phyloP scores from a whole-genome alignment of 2,797 vertebrate genomes.

The Pelochelys cantorii region DNA sequence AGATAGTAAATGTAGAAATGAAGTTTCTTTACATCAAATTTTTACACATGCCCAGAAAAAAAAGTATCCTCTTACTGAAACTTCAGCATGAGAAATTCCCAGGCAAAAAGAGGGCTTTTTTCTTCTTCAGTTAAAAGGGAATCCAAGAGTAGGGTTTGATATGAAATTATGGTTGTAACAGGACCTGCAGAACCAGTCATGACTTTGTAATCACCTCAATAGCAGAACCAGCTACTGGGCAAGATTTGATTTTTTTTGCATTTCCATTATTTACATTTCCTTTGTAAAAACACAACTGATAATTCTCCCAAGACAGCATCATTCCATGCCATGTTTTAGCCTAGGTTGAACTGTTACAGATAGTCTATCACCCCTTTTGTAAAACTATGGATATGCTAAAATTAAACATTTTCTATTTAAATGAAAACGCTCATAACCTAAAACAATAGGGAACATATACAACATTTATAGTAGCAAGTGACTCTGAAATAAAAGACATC shows the following conservation, averaged over 20 bases:
- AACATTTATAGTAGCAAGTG: background rate
- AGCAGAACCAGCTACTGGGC: background rate
- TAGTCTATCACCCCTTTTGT: slow-evolving; percentile 39
- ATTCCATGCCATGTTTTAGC: slow-evolving; percentile 18
- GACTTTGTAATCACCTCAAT: slow-evolving; percentile 9
- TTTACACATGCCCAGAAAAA: slow-evolving; percentile 39
- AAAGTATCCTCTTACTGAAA: slow-evolving; percentile 4
- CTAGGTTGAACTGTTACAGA: background rate
- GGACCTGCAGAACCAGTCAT: background rate
- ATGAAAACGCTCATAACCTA: slow-evolving; percentile 13
- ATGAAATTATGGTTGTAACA: slow-evolving; percentile 19
- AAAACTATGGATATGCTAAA: slow-evolving; percentile 41
- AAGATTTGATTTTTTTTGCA: background rate
- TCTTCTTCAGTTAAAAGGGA: background rate
- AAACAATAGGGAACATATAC: slow-evolving; percentile 4
- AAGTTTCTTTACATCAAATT: slow-evolving; percentile 43
- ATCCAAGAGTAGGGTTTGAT: background rate
- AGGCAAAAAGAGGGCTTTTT: slow-evolving; percentile 26
- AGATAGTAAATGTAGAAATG: slow-evolving; percentile 44
- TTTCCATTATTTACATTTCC: background rate
- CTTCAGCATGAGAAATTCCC: slow-evolving; percentile 43
- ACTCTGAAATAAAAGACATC: background rate
- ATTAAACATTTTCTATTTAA: slow-evolving; percentile 36
- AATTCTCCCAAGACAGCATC: slow-evolving; percentile 28
- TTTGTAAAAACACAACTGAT: background rate